A percentile compares a stretch with the other conserved stretches of the same genome.
These are phyloP conservation scores for Otocyon megalotis DNA, from an alignment of 2,113 vertebrate genomes.

Conservation along the genomic window DNA sequence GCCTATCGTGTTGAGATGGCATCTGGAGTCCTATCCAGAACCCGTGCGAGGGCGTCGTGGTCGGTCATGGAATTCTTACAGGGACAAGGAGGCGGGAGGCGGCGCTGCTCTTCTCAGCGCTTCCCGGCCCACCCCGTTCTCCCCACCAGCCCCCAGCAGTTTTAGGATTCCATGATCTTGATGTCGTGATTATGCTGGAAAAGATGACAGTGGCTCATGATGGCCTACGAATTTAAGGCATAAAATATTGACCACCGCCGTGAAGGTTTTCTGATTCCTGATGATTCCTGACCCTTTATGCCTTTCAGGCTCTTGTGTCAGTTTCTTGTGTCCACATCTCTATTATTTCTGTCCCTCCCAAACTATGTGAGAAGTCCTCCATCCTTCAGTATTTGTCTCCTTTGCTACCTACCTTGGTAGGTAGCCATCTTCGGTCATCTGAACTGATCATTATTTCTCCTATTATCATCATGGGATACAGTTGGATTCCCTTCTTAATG, in stretches of 20 bases:
- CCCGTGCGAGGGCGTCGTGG: fast-evolving
- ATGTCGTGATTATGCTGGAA: neutral
- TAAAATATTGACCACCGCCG: neutral
- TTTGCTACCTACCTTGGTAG: neutral
- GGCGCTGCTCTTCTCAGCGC: neutral
- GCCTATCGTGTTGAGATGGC: neutral
- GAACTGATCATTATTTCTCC: neutral
- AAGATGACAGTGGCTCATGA: neutral
- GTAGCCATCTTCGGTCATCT: neutral
- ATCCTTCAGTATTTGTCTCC: neutral
- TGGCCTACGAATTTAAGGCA: neutral
- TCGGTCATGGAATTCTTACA: neutral
- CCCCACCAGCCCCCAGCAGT: neutral
- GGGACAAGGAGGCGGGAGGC: neutral
- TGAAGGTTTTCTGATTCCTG: neutral
- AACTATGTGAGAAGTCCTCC: neutral
- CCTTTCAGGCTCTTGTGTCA: neutral
- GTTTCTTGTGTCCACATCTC: neutral
- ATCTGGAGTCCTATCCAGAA: neutral
- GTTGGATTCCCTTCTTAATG: neutral
- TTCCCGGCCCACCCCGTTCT: fast-evolving
- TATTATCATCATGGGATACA: neutral
- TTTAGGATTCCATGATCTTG: neutral
- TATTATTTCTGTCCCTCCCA: neutral
- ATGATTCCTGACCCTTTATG: neutral